Conservation (phyloP, 2,888 invertebrate species). For the Eledona agricola region DNA sequence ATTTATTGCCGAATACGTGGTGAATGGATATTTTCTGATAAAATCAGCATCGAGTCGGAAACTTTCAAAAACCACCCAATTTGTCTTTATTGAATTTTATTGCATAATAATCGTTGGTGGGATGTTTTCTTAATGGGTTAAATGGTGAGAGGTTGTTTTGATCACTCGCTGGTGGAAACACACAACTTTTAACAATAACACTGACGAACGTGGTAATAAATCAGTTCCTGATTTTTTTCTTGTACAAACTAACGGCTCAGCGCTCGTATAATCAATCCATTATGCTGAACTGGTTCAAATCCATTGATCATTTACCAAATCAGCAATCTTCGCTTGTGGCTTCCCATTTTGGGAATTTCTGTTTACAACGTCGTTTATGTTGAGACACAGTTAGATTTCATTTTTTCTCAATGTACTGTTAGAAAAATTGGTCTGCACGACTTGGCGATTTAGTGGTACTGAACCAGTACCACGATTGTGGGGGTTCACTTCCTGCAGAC, state of each 20-base stretch:
- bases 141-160: conserved; percentile 4
- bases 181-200: no score
- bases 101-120: background rate
- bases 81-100: conserved; percentile 2
- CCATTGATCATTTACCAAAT: no score
- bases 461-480: no score
- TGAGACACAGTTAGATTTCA: conserved; percentile 3
- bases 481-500: background rate
- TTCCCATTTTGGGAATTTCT: no score
- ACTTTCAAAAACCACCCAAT: background rate
- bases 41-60: no score
- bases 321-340: no score
- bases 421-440: conserved; percentile 3
- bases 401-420: conserved; percentile 1
- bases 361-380: background rate
- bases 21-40: conserved; percentile 14
- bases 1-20: conserved; percentile 15
- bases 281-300: no score
- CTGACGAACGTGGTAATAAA: no score
- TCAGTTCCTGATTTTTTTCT: no score
- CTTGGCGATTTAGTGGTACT: background rate
- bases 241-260: no score
- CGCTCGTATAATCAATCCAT: no score
- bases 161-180: no score
- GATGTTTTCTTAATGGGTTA: background rate